These are phyloP conservation scores for Trinorchestia longiramus DNA, from an alignment of 1,140 invertebrate genomes.

Conservation along the genomic window DNA sequence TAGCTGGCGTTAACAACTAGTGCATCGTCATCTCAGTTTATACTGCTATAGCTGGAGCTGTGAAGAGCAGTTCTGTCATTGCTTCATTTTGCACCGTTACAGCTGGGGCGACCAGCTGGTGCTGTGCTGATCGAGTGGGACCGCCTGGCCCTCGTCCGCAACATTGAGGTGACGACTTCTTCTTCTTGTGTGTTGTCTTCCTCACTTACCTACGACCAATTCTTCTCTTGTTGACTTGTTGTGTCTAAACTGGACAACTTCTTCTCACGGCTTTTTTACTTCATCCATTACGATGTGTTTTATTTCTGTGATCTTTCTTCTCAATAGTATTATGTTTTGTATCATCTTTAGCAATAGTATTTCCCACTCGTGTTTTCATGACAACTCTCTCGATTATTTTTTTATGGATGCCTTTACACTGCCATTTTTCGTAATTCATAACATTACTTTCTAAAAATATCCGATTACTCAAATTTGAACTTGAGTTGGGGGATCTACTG, in stretches of 20 bases:
- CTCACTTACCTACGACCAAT: background rate
- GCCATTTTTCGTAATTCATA: background rate
- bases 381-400: no score
- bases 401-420: background rate
- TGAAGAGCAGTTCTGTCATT: background rate
- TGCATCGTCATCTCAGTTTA: background rate
- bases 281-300: background rate
- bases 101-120: conserved; percentile 62
- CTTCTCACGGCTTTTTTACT: background rate
- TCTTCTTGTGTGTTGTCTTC: background rate
- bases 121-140: conserved; percentile 65
- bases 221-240: background rate
- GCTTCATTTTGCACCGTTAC: conserved; percentile 7
- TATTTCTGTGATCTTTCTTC: background rate
- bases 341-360: no score
- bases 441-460: background rate
- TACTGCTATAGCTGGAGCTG: background rate
- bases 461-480: background rate
- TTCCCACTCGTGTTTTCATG: no score
- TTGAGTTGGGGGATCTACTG: background rate
- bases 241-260: background rate
- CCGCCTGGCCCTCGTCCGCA: conserved; percentile 63
- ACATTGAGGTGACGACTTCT: conserved; percentile 60
- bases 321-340: no score
- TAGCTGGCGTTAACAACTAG: background rate